phyloP scores from a whole-genome alignment of 2,113 vertebrate species.

The Melanerpes aurifrons region DNA sequence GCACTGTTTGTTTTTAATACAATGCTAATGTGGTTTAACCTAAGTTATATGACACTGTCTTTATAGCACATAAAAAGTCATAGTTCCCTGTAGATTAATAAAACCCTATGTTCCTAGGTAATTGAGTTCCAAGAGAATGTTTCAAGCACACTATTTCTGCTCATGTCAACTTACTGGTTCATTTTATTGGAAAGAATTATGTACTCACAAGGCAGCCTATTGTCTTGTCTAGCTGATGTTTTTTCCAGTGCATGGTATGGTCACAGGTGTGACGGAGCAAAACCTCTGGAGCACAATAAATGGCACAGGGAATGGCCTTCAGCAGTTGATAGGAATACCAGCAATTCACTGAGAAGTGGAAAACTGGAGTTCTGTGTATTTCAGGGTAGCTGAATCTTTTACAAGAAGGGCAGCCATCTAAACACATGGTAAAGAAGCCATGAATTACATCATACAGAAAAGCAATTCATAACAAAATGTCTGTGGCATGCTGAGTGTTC shows the following conservation, averaged over 20 bases:
- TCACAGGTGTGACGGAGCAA: conserved; percentile 6
- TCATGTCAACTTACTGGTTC: conserved; percentile 45
- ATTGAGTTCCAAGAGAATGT: conserved; percentile 57
- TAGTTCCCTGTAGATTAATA: conserved; percentile 9
- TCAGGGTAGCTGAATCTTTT: background rate
- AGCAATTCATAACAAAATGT: background rate
- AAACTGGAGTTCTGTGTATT: background rate
- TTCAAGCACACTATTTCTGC: conserved; percentile 45
- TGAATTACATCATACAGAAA: background rate
- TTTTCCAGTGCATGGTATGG: background rate
- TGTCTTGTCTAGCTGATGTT: conserved; percentile 58
- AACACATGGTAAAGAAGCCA: background rate
- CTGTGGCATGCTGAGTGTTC: background rate
- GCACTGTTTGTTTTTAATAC: background rate
- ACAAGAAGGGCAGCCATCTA: background rate
- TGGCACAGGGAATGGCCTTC: background rate
- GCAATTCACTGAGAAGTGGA: background rate
- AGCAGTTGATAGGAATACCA: background rate
- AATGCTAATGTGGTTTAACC: background rate
- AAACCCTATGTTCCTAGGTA: conserved; percentile 40
- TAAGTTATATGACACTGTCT: background rate
- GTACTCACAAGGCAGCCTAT: conserved; percentile 69
- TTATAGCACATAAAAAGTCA: background rate
- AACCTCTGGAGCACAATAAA: background rate
- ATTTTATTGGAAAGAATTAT: conserved; percentile 72